Evolutionary conservation across 2,797 vertebrate species (phyloP), one percentile per base, ranked within the genome.

Genomic region (Chelidonichthys spinosus): DNA sequence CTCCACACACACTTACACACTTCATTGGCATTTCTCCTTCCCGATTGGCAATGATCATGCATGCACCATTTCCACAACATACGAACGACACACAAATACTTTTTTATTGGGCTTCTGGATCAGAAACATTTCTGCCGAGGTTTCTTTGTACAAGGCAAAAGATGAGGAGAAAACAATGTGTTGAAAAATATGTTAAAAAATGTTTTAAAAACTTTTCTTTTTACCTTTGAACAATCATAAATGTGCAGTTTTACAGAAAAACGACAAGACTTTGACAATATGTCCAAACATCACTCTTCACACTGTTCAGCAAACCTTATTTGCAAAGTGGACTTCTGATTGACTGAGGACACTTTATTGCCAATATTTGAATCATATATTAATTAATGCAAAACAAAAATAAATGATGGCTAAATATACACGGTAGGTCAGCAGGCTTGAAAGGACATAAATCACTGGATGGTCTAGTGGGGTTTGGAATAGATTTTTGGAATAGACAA

Each of bases 11-110:
- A 87, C 47, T 61, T 47, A 68, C 69, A 62, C 47, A 82, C 63
- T 82, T 83, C 69, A 79, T 43, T 84, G 80, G 75, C 67, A 87
- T 90, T 92, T 91, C 82, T 87, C 83, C 55, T 79, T 83, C 63
- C 77, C 47, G 61, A 79, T 78, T 15, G 17, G 43, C 77, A 69
- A 46, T 54, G 52, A 78, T 56, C 39, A 65, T 55, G 47, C 53
- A 71, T 70, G 53, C 55, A 25, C 44, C 68, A 80, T 79, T 79
- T 70, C 72, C 44, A 63, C 74, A 83, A 14, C n/a, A 60, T 37
- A 65, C 42, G 63, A 2, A 78, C 43, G 36, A 25, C 25, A 25
- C 25, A 25, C 25, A 25, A 25, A 25, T 25, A 25, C 25, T 25
- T 25, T 35, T 42, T 35, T 6, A 4, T 11, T 25, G 25, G 11